A percentile compares a stretch with the other conserved stretches of the same genome.
These are phyloP conservation scores for Tiliqua scincoides DNA, from an alignment of 2,113 vertebrate genomes.

Conservation along the genomic window DNA sequence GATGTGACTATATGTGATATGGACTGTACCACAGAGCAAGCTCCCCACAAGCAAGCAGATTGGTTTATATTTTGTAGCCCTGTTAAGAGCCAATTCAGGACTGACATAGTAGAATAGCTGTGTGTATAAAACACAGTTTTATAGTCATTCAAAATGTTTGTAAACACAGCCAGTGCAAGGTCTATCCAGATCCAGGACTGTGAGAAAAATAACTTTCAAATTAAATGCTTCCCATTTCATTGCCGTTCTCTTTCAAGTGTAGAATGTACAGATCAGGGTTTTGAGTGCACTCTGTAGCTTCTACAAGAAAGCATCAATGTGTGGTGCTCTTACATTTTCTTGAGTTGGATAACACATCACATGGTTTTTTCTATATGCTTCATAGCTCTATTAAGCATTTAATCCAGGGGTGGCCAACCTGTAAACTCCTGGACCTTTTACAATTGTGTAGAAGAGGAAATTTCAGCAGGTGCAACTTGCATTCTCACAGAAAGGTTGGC, in stretches of 20 bases:
- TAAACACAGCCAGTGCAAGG: background rate
- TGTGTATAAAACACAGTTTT: background rate
- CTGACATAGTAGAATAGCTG: background rate
- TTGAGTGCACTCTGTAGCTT: background rate
- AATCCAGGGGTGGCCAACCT: too few species aligned
- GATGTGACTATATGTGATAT: background rate
- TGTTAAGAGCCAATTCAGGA: background rate
- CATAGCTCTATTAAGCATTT: background rate
- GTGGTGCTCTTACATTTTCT: background rate
- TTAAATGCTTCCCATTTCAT: background rate
- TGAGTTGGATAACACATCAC: background rate
- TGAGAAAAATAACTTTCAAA: background rate
- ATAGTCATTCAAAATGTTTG: too few species aligned
- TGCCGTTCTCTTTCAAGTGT: background rate
- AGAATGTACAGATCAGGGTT: background rate
- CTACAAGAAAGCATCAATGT: background rate
- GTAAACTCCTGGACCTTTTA: too few species aligned
- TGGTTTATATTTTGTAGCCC: background rate
- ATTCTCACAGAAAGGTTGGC: too few species aligned
- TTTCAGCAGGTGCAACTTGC: too few species aligned
- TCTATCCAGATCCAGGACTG: background rate
- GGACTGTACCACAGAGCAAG: background rate
- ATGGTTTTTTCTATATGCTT: background rate
- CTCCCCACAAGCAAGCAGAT: background rate
- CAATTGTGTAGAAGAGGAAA: too few species aligned